Evolutionary conservation across 2,888 invertebrate species (phyloP).

Genomic region (Stenolophus ochropezus): DNA sequence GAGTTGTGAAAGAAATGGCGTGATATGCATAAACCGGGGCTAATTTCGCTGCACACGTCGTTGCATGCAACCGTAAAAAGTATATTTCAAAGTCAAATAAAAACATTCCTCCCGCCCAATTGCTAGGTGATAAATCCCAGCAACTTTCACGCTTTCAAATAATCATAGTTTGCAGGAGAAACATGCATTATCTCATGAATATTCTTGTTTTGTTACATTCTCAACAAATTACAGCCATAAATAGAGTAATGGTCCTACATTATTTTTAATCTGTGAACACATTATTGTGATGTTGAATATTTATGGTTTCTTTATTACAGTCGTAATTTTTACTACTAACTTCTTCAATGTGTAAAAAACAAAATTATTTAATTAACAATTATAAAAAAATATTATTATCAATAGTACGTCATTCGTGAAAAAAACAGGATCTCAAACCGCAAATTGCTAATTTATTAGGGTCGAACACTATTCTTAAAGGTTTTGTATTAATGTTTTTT

Average conservation of each 20-base stretch:
- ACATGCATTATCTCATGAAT: background rate
- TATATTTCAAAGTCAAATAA: background rate
- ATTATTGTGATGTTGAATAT: too few species aligned
- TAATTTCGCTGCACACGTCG: background rate
- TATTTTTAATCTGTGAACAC: too few species aligned
- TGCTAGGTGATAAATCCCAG: background rate
- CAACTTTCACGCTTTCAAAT: background rate
- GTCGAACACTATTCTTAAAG: too few species aligned
- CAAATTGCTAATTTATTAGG: too few species aligned
- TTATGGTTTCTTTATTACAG: too few species aligned
- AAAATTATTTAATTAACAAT: too few species aligned
- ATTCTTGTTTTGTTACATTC: background rate
- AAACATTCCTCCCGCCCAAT: background rate
- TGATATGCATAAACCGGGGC: background rate
- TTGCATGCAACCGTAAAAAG: background rate
- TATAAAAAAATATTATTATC: too few species aligned
- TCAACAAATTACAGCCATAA: background rate
- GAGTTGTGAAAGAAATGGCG: background rate
- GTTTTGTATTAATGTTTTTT: too few species aligned
- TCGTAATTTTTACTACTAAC: too few species aligned
- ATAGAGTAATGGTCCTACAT: background rate
- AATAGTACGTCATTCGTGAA: too few species aligned
- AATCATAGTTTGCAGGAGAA: background rate
- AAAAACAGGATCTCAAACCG: too few species aligned
- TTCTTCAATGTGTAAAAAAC: too few species aligned